Conservation (phyloP, 2,113 vertebrate genomes). For the Chinchilla lanigera region DNA sequence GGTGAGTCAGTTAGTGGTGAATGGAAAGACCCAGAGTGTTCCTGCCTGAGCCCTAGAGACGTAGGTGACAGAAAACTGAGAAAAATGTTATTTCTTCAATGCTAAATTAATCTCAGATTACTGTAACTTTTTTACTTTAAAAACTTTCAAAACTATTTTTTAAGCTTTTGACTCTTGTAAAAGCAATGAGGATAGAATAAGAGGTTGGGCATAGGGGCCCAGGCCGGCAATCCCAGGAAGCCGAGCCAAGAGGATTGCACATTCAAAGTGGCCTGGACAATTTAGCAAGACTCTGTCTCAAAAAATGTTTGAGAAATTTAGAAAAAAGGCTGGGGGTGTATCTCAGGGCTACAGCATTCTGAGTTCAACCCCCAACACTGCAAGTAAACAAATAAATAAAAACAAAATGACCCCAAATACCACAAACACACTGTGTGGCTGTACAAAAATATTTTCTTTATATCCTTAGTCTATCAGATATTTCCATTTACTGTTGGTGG, state of each 20-base stretch:
- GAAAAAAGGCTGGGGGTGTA: not conserved
- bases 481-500: not conserved
- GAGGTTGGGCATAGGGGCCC: not conserved
- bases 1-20: no score
- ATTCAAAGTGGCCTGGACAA: not conserved
- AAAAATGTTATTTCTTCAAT: not conserved
- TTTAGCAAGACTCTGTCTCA: not conserved
- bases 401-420: not conserved
- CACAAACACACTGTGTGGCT: not conserved
- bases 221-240: not conserved
- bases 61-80: not conserved
- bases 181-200: not conserved
- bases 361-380: not conserved
- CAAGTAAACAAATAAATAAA: not conserved
- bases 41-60: not conserved
- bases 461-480: not conserved
- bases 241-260: not conserved
- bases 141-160: not conserved
- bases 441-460: not conserved
- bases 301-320: not conserved
- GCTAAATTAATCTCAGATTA: not conserved
- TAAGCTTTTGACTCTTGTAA: not conserved
- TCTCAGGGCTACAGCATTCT: not conserved
- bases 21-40: accelerated
- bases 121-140: no score